These are phyloP conservation scores for Aepyceros melampus DNA, from an alignment of 2,113 vertebrate species.

Conservation along the genomic window DNA sequence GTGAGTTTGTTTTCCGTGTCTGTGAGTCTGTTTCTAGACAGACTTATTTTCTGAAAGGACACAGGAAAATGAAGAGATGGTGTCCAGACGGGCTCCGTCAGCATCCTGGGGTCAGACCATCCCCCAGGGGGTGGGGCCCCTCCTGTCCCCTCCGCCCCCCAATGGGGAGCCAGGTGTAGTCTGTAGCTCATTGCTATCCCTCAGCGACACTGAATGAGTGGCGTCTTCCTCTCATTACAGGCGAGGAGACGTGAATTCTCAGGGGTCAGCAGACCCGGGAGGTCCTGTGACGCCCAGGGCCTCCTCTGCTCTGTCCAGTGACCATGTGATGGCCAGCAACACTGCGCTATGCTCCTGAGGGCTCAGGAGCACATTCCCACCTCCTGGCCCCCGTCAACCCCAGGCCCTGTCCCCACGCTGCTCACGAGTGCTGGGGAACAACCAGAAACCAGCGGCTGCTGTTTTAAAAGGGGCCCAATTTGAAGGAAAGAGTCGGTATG, in stretches of 20 bases:
- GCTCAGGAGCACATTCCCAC: neutral
- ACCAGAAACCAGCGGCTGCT: neutral
- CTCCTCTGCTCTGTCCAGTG: neutral
- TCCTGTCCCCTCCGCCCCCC: neutral
- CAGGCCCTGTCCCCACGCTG: fast-evolving
- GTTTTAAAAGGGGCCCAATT: neutral
- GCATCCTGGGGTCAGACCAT: neutral
- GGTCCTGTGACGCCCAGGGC: neutral
- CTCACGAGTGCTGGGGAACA: fast-evolving
- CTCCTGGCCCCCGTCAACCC: neutral
- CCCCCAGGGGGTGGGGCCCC: too few relatives aligned
- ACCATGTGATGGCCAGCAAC: fast-evolving
- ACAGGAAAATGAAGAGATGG: neutral
- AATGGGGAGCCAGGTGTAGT: neutral
- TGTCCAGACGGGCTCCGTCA: neutral
- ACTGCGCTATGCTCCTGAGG: neutral
- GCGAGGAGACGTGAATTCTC: fast-evolving
- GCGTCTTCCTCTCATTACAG: neutral
- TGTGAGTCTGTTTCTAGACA: neutral
- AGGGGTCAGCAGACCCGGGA: fast-evolving
- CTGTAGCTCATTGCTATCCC: neutral
- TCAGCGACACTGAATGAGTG: neutral
- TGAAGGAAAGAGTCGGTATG: neutral
- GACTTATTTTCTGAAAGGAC: neutral
- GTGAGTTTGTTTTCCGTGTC: neutral